phyloP scores from a whole-genome alignment of 2,888 invertebrate genomes.

The Synergus laeviventris region DNA sequence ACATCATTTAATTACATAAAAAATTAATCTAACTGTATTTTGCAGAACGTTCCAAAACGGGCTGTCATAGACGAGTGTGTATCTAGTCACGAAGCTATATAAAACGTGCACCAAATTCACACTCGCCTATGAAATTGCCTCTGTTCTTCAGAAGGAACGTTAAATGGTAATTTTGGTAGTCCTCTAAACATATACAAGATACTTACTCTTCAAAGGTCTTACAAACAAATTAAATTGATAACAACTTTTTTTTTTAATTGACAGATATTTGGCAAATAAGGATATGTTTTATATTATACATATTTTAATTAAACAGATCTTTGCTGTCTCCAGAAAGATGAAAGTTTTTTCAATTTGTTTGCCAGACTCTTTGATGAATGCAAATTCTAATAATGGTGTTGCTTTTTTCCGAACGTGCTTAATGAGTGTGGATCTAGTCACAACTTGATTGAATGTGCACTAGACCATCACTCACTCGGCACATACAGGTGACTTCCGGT shows the following conservation, averaged over 20 bases:
- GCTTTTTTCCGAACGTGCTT: conserved; percentile 77
- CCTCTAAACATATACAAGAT: neutral
- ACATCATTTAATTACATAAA: neutral
- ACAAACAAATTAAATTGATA: neutral
- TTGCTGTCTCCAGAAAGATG: neutral
- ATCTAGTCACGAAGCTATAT: conserved; percentile 86
- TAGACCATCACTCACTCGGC: conserved; percentile 86
- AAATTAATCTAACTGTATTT: neutral
- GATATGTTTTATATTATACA: neutral
- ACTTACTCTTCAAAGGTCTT: neutral
- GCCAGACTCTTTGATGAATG: neutral
- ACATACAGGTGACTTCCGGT: conserved; percentile 64
- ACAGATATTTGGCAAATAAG: no score
- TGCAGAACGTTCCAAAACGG: conserved; percentile 56
- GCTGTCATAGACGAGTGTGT: conserved; percentile 91
- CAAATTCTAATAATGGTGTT: conserved; percentile 48
- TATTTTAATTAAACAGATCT: neutral
- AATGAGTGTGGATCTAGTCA: conserved; percentile 96
- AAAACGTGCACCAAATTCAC: conserved; percentile 86
- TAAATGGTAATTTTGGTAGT: neutral
- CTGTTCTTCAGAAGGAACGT: conserved; percentile 69
- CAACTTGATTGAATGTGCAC: conserved; percentile 81
- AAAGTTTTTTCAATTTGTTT: neutral
- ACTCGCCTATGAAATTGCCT: conserved; percentile 87
- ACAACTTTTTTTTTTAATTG: neutral